Percentiles rank a stretch among this genome's conserved stretches.
Evolutionary conservation across 1,140 invertebrate genomes (phyloP).

Genomic region (Adoxophyes honmai): DNA sequence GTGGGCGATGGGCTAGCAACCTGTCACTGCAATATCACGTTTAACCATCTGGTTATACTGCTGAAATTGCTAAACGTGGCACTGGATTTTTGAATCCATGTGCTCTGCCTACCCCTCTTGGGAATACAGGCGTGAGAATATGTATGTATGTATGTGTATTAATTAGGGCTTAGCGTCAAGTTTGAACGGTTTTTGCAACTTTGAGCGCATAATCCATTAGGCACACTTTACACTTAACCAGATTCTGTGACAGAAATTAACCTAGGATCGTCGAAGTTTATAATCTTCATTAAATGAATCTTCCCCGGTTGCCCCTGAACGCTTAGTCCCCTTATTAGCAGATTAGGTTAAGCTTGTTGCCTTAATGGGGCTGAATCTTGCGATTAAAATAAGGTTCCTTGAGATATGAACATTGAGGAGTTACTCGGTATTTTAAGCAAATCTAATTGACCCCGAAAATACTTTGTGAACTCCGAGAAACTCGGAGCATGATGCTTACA

Average conservation of each 20-base stretch:
- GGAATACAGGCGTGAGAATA: too few species aligned
- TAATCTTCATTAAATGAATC: conserved; percentile 15
- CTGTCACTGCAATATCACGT: too few species aligned
- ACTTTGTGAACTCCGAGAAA: too few species aligned
- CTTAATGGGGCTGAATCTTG: conserved; percentile 10
- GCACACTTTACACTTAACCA: conserved; percentile 8
- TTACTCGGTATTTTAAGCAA: neutral
- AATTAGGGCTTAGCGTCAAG: neutral
- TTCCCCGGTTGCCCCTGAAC: conserved; percentile 6
- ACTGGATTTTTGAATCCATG: too few species aligned
- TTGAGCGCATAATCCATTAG: neutral
- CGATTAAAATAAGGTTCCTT: conserved; percentile 11
- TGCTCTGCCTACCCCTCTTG: too few species aligned
- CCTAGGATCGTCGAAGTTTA: conserved; percentile 14
- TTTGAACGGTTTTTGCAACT: neutral
- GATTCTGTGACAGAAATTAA: conserved; percentile 2
- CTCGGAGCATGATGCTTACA: too few species aligned
- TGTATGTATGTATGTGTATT: too few species aligned
- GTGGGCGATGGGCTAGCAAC: too few species aligned
- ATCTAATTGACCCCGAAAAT: too few species aligned
- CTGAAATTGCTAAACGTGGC: too few species aligned
- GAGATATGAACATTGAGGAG: conserved; percentile 2
- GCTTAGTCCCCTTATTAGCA: conserved; percentile 14
- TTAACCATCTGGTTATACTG: too few species aligned
- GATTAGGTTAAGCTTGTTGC: conserved; percentile 13